Conservation (phyloP, 1,140 invertebrate genomes). For the Lethrus apterus region DNA sequence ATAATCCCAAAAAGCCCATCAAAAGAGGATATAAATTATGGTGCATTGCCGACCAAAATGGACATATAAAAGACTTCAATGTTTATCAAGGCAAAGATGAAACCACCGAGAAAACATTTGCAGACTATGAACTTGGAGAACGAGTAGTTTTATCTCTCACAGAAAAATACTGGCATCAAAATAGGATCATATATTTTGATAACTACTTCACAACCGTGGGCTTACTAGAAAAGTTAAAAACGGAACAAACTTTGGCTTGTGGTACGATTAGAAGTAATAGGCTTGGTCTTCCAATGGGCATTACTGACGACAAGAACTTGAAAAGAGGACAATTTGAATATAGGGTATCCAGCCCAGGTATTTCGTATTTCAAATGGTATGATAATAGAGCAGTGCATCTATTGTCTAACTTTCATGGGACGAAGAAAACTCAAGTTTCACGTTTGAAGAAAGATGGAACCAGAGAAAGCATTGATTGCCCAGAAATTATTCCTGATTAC, state of each 20-base stretch:
- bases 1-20: conserved; percentile 41
- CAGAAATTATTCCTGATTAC: conserved; percentile 32
- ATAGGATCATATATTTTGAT: conserved; percentile 37
- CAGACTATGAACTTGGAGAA: conserved; percentile 33
- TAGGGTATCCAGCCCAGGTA: conserved; percentile 27
- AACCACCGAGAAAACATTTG: conserved; percentile 14
- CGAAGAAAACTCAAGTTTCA: conserved; percentile 27
- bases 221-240: conserved; percentile 35
- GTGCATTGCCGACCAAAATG: conserved; percentile 26
- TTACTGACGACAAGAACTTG: conserved; percentile 34
- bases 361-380: conserved; percentile 37
- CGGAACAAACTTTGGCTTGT: conserved; percentile 34
- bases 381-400: conserved; percentile 38
- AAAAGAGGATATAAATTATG: conserved; percentile 44
- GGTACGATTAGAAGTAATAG: conserved; percentile 31
- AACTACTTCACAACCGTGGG: conserved; percentile 40
- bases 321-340: conserved; percentile 34
- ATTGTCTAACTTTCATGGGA: conserved; percentile 39
- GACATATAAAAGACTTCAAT: conserved; percentile 24
- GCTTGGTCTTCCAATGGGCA: conserved; percentile 29
- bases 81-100: conserved; percentile 9
- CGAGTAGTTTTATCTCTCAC: conserved; percentile 20
- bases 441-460: conserved; percentile 24
- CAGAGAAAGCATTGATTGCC: conserved; percentile 20
- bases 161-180: conserved; percentile 25